Evolutionary conservation across 2,113 vertebrate species (phyloP).

Genomic region (Misgurnus mizolepis): DNA sequence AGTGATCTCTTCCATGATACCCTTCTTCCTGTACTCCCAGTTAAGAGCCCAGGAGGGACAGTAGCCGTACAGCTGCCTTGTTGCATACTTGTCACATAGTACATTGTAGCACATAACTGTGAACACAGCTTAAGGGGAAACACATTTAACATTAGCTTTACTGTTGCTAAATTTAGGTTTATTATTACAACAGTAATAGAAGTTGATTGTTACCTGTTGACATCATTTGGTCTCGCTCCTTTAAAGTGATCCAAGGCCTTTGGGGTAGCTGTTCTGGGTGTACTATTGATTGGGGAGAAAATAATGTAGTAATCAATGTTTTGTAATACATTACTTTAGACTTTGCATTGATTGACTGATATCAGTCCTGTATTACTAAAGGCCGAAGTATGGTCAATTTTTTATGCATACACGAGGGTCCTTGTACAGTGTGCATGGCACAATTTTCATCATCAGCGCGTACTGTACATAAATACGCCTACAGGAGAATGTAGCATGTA

Average conservation of each 20-base stretch:
- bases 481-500: no score
- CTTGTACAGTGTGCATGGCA: no score
- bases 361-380: neutral
- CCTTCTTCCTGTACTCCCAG: conserved; percentile 99
- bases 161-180: neutral
- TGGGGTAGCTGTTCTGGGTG: conserved; percentile 98
- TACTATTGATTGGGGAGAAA: conserved; percentile 72
- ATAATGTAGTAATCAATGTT: neutral
- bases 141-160: neutral
- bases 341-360: neutral
- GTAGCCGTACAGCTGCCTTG: conserved; percentile 97
- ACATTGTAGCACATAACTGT: conserved; percentile 99
- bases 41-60: conserved; percentile 98
- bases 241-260: conserved; percentile 97
- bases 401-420: no score
- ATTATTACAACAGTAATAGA: neutral
- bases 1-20: conserved; percentile 99
- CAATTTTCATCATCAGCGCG: no score
- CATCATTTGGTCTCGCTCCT: conserved; percentile 93
- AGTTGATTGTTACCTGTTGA: conserved; percentile 82
- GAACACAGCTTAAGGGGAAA: conserved; percentile 82
- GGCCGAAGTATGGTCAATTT: no score
- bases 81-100: conserved; percentile 98
- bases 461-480: no score
- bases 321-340: conserved; percentile 16